Percentiles rank a stretch among this genome's conserved stretches.
Conservation (phyloP, 2,113 vertebrate genomes). For the Hypocryptadius cinnamomeus region DNA sequence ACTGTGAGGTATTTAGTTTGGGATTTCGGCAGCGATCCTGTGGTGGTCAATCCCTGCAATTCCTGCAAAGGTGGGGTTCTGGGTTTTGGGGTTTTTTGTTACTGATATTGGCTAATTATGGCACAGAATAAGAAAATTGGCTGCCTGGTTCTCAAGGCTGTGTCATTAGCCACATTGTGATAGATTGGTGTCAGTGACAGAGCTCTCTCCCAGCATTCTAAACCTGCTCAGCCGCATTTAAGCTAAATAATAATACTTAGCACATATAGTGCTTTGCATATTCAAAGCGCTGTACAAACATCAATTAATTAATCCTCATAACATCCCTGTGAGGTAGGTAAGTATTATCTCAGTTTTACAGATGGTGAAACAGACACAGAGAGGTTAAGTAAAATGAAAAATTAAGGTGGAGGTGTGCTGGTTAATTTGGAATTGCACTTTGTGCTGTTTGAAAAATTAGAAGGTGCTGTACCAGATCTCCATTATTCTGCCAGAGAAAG, state of each 20-base stretch:
- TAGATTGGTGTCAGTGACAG: conserved; percentile 47
- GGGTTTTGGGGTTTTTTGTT: not conserved
- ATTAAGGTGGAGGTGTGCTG: conserved; percentile 47
- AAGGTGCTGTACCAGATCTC: conserved; percentile 38
- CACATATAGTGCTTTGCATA: conserved; percentile 54
- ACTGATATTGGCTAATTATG: conserved; percentile 52
- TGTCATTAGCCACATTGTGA: conserved; percentile 42
- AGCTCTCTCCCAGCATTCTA: conserved; percentile 29
- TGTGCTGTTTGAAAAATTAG: conserved; percentile 57
- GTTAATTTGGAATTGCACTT: conserved; percentile 63
- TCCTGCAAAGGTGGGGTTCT: not conserved
- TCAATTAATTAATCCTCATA: conserved; percentile 64
- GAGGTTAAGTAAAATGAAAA: conserved; percentile 60
- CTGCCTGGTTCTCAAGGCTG: conserved; percentile 15
- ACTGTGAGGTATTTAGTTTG: not conserved
- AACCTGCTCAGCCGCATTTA: conserved; percentile 35
- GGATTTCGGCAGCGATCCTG: not conserved
- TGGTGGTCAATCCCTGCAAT: not conserved
- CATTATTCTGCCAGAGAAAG: conserved; percentile 28
- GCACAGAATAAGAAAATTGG: conserved; percentile 23
- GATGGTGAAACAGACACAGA: conserved; percentile 51
- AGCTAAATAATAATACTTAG: conserved; percentile 55
- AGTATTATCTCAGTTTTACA: conserved; percentile 65
- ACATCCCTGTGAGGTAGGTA: conserved; percentile 61
- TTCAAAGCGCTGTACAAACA: conserved; percentile 59